A percentile compares a stretch with the other conserved stretches of the same genome.
Conservation (phyloP, 2,113 vertebrate genomes). For the Chaetura pelagica region DNA sequence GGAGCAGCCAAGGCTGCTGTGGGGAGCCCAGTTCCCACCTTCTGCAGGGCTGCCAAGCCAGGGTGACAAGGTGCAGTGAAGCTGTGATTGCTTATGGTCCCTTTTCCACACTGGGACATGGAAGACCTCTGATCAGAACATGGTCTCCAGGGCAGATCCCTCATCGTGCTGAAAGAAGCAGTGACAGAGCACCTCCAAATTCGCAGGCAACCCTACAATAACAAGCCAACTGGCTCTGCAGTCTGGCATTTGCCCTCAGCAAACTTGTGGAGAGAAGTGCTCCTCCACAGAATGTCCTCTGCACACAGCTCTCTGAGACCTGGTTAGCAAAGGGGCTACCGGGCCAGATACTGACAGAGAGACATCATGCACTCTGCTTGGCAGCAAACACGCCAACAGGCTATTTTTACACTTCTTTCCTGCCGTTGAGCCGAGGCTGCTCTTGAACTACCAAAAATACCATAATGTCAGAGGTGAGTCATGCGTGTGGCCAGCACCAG, state of each 20-base stretch:
- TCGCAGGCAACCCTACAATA: background rate
- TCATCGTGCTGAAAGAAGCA: background rate
- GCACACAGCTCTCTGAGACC: background rate
- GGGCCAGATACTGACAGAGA: background rate
- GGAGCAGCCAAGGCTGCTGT: background rate
- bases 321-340: background rate
- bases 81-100: background rate
- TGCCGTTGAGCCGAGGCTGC: background rate
- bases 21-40: background rate
- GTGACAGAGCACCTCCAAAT: background rate
- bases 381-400: background rate
- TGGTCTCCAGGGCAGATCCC: background rate
- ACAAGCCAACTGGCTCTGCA: background rate
- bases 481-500: background rate
- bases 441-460: background rate
- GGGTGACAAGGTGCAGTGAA: background rate
- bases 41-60: fast-evolving
- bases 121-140: background rate
- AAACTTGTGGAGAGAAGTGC: background rate
- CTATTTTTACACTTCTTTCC: background rate
- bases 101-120: background rate
- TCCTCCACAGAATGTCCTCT: background rate
- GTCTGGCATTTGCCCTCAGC: background rate
- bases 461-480: background rate
- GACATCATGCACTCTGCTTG: background rate